These are phyloP conservation scores for Morone saxatilis DNA, from an alignment of 2,113 vertebrate species.

Conservation along the genomic window DNA sequence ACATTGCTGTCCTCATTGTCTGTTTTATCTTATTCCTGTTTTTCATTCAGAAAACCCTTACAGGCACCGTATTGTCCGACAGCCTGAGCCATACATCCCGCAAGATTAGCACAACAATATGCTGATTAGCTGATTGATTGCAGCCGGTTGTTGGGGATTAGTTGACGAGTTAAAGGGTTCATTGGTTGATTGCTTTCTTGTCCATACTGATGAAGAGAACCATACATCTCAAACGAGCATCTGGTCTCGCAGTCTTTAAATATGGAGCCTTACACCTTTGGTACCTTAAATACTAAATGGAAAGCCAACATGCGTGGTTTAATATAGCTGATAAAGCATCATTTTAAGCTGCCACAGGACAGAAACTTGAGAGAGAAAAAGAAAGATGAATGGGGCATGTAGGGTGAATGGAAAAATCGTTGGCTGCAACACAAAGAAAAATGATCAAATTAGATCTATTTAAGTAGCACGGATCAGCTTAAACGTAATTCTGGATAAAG, in stretches of 20 bases:
- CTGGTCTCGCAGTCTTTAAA: not conserved
- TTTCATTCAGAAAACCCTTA: not conserved
- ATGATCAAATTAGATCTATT: not conserved
- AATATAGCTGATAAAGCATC: not conserved
- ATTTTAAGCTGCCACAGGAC: not conserved
- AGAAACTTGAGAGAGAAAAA: not conserved
- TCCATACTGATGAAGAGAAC: not conserved
- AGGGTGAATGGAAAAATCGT: not conserved
- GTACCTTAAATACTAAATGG: not conserved
- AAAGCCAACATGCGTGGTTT: not conserved
- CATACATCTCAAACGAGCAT: not conserved
- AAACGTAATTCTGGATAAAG: not conserved
- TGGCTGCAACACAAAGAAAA: not conserved
- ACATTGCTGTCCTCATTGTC: not conserved
- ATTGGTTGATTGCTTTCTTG: slow-evolving; percentile 21
- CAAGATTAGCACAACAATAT: slow-evolving; percentile 7
- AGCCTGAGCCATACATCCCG: not conserved
- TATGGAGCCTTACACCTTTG: not conserved
- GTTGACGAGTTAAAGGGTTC: not conserved
- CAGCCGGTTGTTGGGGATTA: slow-evolving; percentile 18
- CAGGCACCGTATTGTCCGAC: not conserved
- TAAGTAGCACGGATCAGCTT: not conserved
- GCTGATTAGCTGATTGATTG: slow-evolving; percentile 21
- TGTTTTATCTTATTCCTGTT: not conserved
- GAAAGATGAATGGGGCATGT: not conserved